A percentile compares a stretch with the other conserved stretches of the same genome.
phyloP scores from a whole-genome alignment of 2,888 invertebrate species.

The Agrochola lychnidis region DNA sequence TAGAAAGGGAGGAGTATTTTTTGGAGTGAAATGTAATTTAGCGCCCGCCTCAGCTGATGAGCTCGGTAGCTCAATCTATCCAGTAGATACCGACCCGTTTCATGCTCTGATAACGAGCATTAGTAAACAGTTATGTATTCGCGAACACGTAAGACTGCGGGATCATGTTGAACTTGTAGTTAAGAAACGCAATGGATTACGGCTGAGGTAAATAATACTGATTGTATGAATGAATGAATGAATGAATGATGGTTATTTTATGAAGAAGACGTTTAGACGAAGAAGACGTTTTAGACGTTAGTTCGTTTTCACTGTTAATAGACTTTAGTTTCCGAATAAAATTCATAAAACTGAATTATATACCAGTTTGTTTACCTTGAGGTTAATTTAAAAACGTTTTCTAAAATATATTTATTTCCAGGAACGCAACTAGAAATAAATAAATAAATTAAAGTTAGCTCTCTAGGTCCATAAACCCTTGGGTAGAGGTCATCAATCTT shows the following conservation, averaged over 20 bases:
- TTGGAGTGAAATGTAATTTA: not conserved
- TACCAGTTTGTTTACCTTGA: not conserved
- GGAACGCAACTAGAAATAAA: not conserved
- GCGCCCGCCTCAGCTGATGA: not conserved
- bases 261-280: not conserved
- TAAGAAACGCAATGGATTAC: not conserved
- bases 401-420: not conserved
- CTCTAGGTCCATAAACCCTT: not conserved
- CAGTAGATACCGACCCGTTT: constrained; percentile 14
- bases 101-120: constrained; percentile 38
- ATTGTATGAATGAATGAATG: too few relatives aligned
- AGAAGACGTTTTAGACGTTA: too few relatives aligned
- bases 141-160: constrained; percentile 6
- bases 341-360: not conserved
- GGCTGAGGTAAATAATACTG: not conserved
- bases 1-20: not conserved
- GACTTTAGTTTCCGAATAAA: not conserved
- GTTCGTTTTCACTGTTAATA: not conserved
- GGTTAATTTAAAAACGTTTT: not conserved
- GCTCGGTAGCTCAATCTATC: not conserved
- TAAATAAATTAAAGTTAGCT: not conserved
- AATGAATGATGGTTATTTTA: not conserved
- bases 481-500: not conserved
- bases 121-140: constrained; percentile 17
- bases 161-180: constrained; percentile 10